Evolutionary conservation across 1,140 invertebrate species (phyloP), one percentile per base, ranked within the genome.

Genomic region (Macrobrachium nipponense): DNA sequence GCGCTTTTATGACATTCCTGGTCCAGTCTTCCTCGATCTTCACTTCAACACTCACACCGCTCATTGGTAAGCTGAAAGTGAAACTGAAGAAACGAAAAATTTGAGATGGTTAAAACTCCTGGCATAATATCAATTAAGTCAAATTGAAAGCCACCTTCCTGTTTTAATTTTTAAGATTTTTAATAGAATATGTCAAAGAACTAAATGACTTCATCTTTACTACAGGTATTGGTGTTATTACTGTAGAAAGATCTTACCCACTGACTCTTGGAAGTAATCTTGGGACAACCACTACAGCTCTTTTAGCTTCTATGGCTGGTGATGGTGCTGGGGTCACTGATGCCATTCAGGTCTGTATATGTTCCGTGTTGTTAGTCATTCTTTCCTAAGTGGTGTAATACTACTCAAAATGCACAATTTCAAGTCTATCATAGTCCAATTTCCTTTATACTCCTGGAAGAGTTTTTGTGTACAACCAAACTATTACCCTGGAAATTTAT

Each of bases 1-100:
- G 94, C 17, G 91, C 92, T 20, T 89, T 92, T 1, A 90, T 94
- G 62, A 95, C 94, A 5, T 92, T 95, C 60, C 88, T 95, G 27
- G 92, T 94, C 0, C 94, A 95, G 90, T 94, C 93, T 59, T 93
- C 92, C 82, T 94, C 93, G 20, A 93, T 95, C 44, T 94, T 95
- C 89, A 94, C 94, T 0, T 94, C 94, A 12, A 92, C 93, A 2
- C 89, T 95, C 15, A 94, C 94, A 7, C 94, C 94, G 5, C 90
- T 95, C 7, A 93, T 94, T n/a, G 94, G 94, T 44, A 89, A 93
- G 83, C 85, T 12, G 61, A n/a, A 18, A 68, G n/a, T 27, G 43
- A 3, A 11, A 43, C 14, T 23, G 6, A 70, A 23, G n/a, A 78
- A 64, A 12, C 15, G 11, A 81, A 2, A 36, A 44, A 5, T 20